Conservation (phyloP, 1,140 invertebrate genomes). For the Schmidtea mediterranea region DNA sequence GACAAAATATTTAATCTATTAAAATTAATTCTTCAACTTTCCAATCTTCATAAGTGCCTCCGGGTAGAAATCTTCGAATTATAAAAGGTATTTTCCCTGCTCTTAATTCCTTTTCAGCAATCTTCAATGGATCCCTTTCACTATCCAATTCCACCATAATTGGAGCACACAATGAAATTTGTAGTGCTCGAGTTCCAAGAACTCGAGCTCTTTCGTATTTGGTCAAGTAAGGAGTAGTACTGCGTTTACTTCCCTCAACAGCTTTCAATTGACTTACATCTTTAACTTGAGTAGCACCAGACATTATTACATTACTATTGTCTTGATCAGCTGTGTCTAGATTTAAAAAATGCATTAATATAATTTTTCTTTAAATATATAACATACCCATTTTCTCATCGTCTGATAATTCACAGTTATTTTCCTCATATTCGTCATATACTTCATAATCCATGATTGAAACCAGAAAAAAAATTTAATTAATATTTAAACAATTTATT, state of each 20-base stretch:
- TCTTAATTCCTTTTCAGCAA: conserved; percentile 92
- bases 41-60: conserved; percentile 98
- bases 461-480: too few species aligned
- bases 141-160: conserved; percentile 98
- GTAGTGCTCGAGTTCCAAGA: conserved; percentile 73
- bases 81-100: conserved; percentile 85
- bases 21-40: conserved; percentile 91
- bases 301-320: neutral
- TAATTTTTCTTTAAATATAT: too few species aligned
- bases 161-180: conserved; percentile 96
- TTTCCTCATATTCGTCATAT: too few species aligned
- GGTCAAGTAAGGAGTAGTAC: conserved; percentile 58
- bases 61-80: conserved; percentile 77
- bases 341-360: too few species aligned
- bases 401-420: too few species aligned
- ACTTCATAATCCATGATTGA: too few species aligned
- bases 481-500: too few species aligned
- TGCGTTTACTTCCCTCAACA: conserved; percentile 16
- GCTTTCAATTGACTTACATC: neutral
- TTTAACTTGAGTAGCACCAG: neutral
- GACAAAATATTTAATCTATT: conserved; percentile 51
- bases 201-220: conserved; percentile 83
- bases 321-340: too few species aligned
- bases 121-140: conserved; percentile 89
- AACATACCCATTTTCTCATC: too few species aligned